Evolutionary conservation across 2,888 invertebrate genomes (phyloP), one percentile per base, ranked within the genome.

Genomic region (Gastracanthus pulcherrimus): DNA sequence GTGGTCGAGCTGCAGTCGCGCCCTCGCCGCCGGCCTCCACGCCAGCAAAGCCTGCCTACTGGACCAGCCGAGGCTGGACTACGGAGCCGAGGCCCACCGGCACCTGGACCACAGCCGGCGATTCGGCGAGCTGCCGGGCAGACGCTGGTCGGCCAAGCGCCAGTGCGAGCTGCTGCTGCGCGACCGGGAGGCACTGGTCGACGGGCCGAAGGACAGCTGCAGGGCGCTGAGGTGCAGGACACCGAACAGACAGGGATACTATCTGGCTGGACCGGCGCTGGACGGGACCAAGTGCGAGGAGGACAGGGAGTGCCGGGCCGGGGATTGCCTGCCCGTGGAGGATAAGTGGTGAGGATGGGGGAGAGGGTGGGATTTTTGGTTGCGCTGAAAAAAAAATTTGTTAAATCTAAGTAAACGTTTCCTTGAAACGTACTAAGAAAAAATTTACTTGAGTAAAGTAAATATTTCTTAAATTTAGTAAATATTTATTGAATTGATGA

Each of bases 211-310:
- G n/a, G 90, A 92, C 38, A 93, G 94, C 82, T 96, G 96, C 89
- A 93, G 93, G 80, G 95, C 95, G 90, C 92, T 96, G 69, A 94
- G 94, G 84, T 96, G 96, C 88, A 94, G 94, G 87, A 94, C 95
- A 23, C 96, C 96, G 41, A 94, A 95, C 88, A 93, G 95, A 70
- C 94, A 94, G 80, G 96, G 96, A 13, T 95, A 94, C 91, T 96
- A 95, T 90, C 94, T 94, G 89, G 95, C 96, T 1, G 96, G 96
- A 0, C 97, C 97, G 0, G 97, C 97, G n/a, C 91, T 97, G 38
- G 96, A 96, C 82, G 97, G 97, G 62, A 97, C 96, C 0, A 91
- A 93, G 26, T 97, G 97, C 88, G 96, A 95, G 11, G 89, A 90
- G 0, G 92, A 92, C 80, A 94, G 93, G 92, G 95, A 95, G 86